These are phyloP conservation scores for Caradrina clavipalpis DNA, from an alignment of 2,888 invertebrate genomes.

Conservation along the genomic window DNA sequence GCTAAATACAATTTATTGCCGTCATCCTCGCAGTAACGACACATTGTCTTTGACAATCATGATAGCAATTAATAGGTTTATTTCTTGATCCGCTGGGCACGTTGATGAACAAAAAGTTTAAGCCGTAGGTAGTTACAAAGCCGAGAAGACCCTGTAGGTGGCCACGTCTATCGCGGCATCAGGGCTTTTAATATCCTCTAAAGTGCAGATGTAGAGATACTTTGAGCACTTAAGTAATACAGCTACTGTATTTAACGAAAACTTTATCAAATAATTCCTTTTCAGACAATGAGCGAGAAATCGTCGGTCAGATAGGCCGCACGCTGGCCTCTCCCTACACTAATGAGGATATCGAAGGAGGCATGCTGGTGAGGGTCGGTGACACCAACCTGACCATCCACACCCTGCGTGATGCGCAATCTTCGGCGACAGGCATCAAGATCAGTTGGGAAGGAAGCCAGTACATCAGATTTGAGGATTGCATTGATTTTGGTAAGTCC, in stretches of 20 bases:
- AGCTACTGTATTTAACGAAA: too few species aligned
- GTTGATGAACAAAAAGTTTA: background rate
- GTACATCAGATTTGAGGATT: conserved; percentile 84
- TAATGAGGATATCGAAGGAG: conserved; percentile 77
- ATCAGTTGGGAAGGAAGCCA: conserved; percentile 79
- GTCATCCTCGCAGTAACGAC: conserved; percentile 40
- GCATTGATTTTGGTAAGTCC: conserved; percentile 84
- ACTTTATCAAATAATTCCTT: conserved; percentile 2
- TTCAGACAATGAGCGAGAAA: conserved; percentile 70
- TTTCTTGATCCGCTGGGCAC: background rate
- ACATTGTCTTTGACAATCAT: conserved; percentile 42
- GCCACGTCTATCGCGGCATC: too few species aligned
- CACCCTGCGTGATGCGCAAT: conserved; percentile 74
- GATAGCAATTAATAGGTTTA: conserved; percentile 9
- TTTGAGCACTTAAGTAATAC: too few species aligned
- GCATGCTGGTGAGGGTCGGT: conserved; percentile 75
- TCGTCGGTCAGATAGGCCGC: conserved; percentile 81
- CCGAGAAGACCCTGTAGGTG: too few species aligned
- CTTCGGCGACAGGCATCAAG: conserved; percentile 78
- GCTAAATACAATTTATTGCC: conserved; percentile 49
- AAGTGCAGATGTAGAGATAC: too few species aligned
- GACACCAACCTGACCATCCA: conserved; percentile 76
- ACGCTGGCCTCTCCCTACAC: conserved; percentile 75
- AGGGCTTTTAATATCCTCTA: too few species aligned
- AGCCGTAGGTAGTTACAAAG: background rate